Evolutionary conservation across 2,797 vertebrate species (phyloP), one percentile per base, ranked within the genome.

Genomic region (Pipistrellus pygmaeus): DNA sequence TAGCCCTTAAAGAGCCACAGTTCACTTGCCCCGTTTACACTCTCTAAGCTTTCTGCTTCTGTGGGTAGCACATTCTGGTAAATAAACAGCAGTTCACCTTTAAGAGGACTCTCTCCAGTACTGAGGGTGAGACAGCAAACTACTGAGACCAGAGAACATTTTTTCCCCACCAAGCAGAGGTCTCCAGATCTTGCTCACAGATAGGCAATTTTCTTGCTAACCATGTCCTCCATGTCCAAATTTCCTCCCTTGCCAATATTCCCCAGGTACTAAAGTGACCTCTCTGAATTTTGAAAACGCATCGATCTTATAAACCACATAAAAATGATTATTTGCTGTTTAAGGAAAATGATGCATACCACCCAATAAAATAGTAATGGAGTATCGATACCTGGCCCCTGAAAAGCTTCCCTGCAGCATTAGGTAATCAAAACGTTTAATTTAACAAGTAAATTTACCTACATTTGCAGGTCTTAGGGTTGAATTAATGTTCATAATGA

Each of bases 71-170:
- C 76, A n/a, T 1, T 25, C 55, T 3, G 38, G 38, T 94, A 97
- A 97, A 97, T 72, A 96, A 90, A 98, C 69, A 96, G 88, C 92
- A 87, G 88, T 85, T 75, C 85, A 94, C 95, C 85, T 96, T 97
- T 92, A 84, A 25, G 95, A 96, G 84, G 86, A 41, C 87, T 96
- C 95, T 76, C 93, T 96, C 92, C 92, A 72, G 91, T 97, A 96
- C 76, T 89, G 66, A 46, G 90, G 77, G 96, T 83, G 9, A 78
- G 30, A 87, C 72, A 64, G 44, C 46, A 97, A 96, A 97, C 93
- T 81, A 95, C 83, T 68, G 32, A 27, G 82, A 96, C 91, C 93
- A 96, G 90, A 95, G 41, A 13, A 76, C 0, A 0, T 60, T 60
- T 23, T 57, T 44, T 95, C 77, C 94, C 68, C 82, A 88, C 84